Evolutionary conservation across 2,888 invertebrate genomes (phyloP), one percentile per base, ranked within the genome.

Genomic region (Eupeodes latifasciatus): DNA sequence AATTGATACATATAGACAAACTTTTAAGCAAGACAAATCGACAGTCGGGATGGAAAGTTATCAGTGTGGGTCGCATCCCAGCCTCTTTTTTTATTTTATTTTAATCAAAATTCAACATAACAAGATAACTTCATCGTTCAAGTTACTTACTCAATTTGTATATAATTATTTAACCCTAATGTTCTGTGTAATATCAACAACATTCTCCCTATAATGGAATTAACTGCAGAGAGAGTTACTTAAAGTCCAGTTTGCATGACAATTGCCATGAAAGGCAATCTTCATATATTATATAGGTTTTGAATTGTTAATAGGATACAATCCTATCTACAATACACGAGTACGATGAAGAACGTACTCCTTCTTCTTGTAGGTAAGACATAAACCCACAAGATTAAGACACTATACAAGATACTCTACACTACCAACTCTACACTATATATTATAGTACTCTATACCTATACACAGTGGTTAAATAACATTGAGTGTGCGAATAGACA

Each of bases 371-470:
- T 76, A 76, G 62, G 74, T 64, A 80, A 84, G 76, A 67, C 67
- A 79, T 66, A 78, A 40, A 78, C 88, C 88, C 74, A 81, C 82
- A 85, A 81, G 85, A 79, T 89, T 85, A 89, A 89, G 88, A 89
- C 85, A 81, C 85, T 49, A 53, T 64, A 59, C 49, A 66, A n/a
- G 64, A 27, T 47, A 40, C 40, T 40, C 40, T 47, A 66, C 47
- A 49, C 27, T 55, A 4, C 27, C 1, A 27, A 40, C 40, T 40
- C 40, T 47, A 66, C 47, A 49, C 27, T 19, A 4, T 47, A 47
- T 12, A 12, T 5, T 5, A 27, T 1, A 11, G 12, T 16, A 62
- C 16, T 6, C 16, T 47, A 64, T 27, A 27, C 27, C 27, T 27
- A 27, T 49, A 27, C 55, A 47, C 14, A 72, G 72, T 44, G 72